phyloP scores from a whole-genome alignment of 1,140 invertebrate genomes.

The Cyclargus thomasi region DNA sequence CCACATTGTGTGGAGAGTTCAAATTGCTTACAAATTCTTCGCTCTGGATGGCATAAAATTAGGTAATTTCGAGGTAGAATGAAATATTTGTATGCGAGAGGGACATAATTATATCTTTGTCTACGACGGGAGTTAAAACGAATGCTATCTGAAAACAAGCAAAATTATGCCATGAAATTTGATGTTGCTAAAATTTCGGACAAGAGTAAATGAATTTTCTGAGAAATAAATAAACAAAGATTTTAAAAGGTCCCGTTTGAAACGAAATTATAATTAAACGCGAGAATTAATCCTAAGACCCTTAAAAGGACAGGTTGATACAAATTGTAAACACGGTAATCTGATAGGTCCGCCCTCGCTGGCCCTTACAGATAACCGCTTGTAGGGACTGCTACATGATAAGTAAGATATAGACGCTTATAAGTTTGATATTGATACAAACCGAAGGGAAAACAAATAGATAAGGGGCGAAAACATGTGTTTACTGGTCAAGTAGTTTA shows the following conservation, averaged over 20 bases:
- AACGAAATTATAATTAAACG: constrained; percentile 4
- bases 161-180: not conserved
- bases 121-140: not conserved
- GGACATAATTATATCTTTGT: not conserved
- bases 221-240: not conserved
- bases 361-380: not conserved
- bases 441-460: not conserved
- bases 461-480: not conserved
- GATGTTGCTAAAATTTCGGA: not conserved
- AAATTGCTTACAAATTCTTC: not conserved
- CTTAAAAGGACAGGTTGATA: not conserved
- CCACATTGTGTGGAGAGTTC: not conserved
- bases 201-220: not conserved
- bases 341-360: constrained; percentile 20
- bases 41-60: not conserved
- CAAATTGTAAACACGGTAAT: constrained; percentile 40
- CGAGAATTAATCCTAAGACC: not conserved
- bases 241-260: not conserved
- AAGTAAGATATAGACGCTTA: not conserved
- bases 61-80: not conserved
- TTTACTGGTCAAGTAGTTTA: constrained; percentile 1
- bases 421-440: constrained; percentile 1
- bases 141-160: no score
- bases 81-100: not conserved
- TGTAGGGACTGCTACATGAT: not conserved